phyloP scores from a whole-genome alignment of 1,140 invertebrate genomes.

The Drosophila novamexicana region DNA sequence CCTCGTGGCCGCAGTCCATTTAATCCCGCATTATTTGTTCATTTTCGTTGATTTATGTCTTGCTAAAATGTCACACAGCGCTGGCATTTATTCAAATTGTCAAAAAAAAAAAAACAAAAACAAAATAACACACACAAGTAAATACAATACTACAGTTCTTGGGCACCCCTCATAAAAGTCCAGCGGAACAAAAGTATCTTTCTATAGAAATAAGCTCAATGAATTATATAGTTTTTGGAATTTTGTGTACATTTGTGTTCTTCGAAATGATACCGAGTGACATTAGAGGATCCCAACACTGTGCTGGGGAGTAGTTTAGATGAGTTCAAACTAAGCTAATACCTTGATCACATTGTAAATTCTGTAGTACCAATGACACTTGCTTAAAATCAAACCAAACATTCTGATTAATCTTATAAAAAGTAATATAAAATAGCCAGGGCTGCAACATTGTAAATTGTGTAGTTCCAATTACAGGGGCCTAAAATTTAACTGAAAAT shows the following conservation, averaged over 20 bases:
- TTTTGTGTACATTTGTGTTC: constrained; percentile 10
- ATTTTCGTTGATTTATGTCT: constrained; percentile 78
- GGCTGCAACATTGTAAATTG: too few species aligned
- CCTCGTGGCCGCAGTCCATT: constrained; percentile 46
- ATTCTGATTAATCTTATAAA: too few species aligned
- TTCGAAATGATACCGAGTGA: constrained; percentile 2
- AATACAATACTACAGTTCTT: constrained; percentile 12
- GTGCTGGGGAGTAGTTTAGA: too few species aligned
- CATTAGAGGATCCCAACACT: background rate
- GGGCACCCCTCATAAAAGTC: constrained; percentile 33
- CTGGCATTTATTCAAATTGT: constrained; percentile 77
- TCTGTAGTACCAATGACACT: too few species aligned
- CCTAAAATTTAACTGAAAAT: too few species aligned
- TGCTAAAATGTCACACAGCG: constrained; percentile 68
- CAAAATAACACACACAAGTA: background rate
- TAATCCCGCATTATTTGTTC: constrained; percentile 76
- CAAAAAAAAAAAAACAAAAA: constrained; percentile 24
- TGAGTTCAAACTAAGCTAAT: too few species aligned
- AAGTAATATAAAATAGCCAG: too few species aligned
- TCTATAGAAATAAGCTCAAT: constrained; percentile 39
- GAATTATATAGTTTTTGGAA: constrained; percentile 21
- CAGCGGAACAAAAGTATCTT: constrained; percentile 31
- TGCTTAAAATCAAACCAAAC: too few species aligned
- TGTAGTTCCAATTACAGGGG: too few species aligned
- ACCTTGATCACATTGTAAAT: too few species aligned